Conservation (phyloP, 1,140 invertebrate genomes). For the Ostrea edulis region DNA sequence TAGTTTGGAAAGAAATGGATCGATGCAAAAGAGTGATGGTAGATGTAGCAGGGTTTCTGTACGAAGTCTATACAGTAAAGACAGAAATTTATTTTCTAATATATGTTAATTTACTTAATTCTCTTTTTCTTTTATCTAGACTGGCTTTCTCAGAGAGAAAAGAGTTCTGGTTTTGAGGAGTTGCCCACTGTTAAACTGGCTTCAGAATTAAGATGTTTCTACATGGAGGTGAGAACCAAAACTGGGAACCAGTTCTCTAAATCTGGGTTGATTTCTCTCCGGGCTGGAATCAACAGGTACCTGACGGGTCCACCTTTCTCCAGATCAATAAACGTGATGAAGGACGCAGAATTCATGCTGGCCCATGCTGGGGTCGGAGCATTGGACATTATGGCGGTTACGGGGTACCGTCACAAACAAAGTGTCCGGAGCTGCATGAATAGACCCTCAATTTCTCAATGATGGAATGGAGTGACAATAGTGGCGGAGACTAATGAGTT, state of each 20-base stretch:
- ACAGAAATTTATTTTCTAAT: neutral
- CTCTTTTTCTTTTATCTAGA: neutral
- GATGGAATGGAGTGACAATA: neutral
- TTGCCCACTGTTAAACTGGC: neutral
- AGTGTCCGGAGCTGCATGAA: neutral
- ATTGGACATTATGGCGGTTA: neutral
- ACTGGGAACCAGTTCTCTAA: conserved; percentile 30
- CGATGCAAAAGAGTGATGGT: no score
- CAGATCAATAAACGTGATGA: neutral
- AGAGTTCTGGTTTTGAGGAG: neutral
- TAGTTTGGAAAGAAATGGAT: no score
- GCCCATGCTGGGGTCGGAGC: conserved; percentile 18
- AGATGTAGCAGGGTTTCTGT: no score
- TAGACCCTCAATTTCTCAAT: neutral
- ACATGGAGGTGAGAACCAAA: neutral
- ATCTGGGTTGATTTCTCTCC: neutral
- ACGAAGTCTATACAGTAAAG: neutral
- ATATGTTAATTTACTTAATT: neutral
- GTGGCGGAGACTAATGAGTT: no score
- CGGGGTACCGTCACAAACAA: neutral
- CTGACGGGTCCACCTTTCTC: neutral
- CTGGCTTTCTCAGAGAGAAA: neutral
- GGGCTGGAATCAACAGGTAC: conserved; percentile 15
- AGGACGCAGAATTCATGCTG: conserved; percentile 22
- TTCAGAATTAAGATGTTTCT: neutral